Evolutionary conservation across 2,797 vertebrate species (phyloP).

Genomic region (Dipus sagitta): DNA sequence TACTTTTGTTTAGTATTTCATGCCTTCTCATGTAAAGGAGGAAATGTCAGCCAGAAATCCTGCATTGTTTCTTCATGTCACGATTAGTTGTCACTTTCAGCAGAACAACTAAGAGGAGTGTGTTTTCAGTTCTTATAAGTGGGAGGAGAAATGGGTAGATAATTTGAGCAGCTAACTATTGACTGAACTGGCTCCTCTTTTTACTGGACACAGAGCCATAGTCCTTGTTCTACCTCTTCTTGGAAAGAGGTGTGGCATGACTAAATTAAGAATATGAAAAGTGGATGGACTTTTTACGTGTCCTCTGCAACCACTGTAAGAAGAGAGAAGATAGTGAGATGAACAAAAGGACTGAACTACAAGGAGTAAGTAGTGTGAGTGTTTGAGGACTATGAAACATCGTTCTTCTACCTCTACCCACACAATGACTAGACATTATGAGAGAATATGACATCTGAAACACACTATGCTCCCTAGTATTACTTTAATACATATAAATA

Average conservation of each 20-base stretch:
- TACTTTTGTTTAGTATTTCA: neutral
- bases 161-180: neutral
- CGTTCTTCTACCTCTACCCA: neutral
- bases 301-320: neutral
- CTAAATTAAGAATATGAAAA: neutral
- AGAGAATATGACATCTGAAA: neutral
- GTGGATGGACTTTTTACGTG: neutral
- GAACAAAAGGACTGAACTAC: neutral
- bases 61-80: neutral
- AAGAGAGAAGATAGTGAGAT: neutral
- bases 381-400: neutral
- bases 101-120: neutral
- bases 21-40: neutral
- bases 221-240: neutral
- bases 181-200: neutral
- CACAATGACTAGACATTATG: neutral
- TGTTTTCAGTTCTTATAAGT: neutral
- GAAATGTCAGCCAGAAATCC: neutral
- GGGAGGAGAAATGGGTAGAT: neutral
- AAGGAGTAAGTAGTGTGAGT: neutral
- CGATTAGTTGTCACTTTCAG: neutral
- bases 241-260: accelerated
- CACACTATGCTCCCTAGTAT: neutral
- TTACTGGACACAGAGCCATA: neutral
- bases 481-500: neutral